phyloP scores from a whole-genome alignment of 2,797 vertebrate species.

The Erpetoichthys calabaricus region DNA sequence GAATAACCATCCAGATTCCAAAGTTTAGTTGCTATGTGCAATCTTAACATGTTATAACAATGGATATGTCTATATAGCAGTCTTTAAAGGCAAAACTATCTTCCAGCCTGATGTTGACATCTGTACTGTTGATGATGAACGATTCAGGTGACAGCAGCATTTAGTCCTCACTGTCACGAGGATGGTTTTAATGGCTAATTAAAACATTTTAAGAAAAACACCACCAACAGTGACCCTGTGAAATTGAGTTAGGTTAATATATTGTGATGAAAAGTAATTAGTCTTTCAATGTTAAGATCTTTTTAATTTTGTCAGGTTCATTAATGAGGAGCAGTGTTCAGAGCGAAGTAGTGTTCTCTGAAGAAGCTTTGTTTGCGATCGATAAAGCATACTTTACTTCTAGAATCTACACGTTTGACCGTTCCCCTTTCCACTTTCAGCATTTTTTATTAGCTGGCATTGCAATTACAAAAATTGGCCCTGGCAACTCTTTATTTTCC shows the following conservation, averaged over 20 bases:
- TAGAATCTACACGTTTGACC: conserved; percentile 31
- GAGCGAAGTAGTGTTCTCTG: conserved; percentile 35
- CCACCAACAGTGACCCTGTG: conserved; percentile 55
- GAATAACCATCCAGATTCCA: no score
- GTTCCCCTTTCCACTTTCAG: conserved; percentile 12
- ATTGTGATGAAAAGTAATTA: conserved; percentile 70
- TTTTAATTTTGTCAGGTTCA: conserved; percentile 75
- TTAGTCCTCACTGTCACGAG: conserved; percentile 40
- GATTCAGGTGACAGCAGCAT: conserved; percentile 9
- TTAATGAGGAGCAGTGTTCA: conserved; percentile 52
- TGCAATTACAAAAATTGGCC: no score
- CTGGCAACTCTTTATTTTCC: no score
- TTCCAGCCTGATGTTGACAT: no score
- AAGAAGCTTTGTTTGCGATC: conserved; percentile 38
- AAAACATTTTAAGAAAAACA: conserved; percentile 61
- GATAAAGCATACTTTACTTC: conserved; percentile 33
- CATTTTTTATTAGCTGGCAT: no score
- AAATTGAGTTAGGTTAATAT: conserved; percentile 60
- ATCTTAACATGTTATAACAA: no score
- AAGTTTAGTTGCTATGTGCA: no score
- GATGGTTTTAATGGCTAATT: conserved; percentile 60
- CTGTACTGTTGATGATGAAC: no score
- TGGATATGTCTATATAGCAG: no score
- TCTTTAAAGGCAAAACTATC: no score
- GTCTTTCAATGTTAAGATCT: conserved; percentile 64